Percentiles rank a stretch among this genome's conserved stretches.
Evolutionary conservation across 2,113 vertebrate genomes (phyloP).

Genomic region (Holacanthus passer): DNA sequence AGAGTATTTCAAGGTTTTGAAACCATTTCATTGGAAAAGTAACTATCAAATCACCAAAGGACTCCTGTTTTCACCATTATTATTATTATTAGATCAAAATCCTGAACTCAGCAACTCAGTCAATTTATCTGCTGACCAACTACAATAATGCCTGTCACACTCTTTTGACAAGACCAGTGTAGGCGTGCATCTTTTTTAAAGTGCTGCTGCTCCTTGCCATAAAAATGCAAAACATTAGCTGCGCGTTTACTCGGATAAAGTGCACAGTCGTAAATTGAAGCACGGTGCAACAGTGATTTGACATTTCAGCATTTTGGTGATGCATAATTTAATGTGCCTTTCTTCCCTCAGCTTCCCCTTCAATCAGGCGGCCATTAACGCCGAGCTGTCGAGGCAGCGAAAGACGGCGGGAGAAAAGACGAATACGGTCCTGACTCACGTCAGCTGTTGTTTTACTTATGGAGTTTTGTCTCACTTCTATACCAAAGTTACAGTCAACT

Average conservation of each 20-base stretch:
- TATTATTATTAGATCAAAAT: not conserved
- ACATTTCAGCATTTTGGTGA: slow-evolving; percentile 56
- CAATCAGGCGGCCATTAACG: slow-evolving; percentile 45
- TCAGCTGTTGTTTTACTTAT: not conserved
- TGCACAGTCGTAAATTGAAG: slow-evolving; percentile 16
- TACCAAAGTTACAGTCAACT: not conserved
- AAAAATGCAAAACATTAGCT: slow-evolving; percentile 13
- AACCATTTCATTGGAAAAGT: not conserved
- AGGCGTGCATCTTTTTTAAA: slow-evolving; percentile 8
- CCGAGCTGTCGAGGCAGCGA: slow-evolving; percentile 7
- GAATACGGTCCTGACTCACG: not conserved
- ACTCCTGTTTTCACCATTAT: not conserved
- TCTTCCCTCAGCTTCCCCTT: slow-evolving; percentile 11
- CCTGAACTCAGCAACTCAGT: not conserved
- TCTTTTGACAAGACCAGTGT: not conserved
- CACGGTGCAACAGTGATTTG: slow-evolving; percentile 5
- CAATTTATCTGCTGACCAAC: not conserved
- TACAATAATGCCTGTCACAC: not conserved
- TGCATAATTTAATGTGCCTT: slow-evolving; percentile 59
- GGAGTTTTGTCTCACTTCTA: slow-evolving; percentile 8
- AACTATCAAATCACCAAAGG: not conserved
- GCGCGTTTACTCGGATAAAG: slow-evolving; percentile 19
- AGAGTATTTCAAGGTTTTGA: not conserved
- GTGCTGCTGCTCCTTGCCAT: not conserved
- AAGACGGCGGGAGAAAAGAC: not conserved